A percentile compares a stretch with the other conserved stretches of the same genome.
Evolutionary conservation across 92 coral and sea anemone species (phyloP).

Genomic region (Porites evermanni): DNA sequence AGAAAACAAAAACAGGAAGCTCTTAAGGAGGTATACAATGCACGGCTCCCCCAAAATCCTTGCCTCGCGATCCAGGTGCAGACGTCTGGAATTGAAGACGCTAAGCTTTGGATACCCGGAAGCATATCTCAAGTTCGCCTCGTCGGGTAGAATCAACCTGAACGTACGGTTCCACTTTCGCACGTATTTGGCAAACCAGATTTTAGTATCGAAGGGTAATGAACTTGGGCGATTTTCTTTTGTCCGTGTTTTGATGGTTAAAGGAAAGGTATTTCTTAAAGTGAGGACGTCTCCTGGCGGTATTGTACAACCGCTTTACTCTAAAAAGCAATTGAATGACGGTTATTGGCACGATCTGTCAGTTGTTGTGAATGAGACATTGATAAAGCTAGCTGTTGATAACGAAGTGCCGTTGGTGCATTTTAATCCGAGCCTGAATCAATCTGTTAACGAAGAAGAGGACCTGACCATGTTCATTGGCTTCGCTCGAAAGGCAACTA

Average conservation of each 20-base stretch:
- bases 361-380: conserved; percentile 63
- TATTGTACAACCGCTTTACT: conserved; percentile 48
- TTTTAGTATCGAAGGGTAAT: conserved; percentile 69
- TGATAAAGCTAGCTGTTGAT: conserved; percentile 74
- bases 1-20: conserved; percentile 26
- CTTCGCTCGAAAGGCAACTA: conserved; percentile 29
- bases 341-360: conserved; percentile 89
- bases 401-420: conserved; percentile 65
- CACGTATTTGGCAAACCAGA: conserved; percentile 76
- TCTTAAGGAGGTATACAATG: conserved; percentile 22
- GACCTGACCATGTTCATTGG: conserved; percentile 57
- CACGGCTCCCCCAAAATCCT: conserved; percentile 33
- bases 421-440: conserved; percentile 64
- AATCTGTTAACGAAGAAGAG: conserved; percentile 26
- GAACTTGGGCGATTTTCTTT: conserved; percentile 44
- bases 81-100: conserved; percentile 41
- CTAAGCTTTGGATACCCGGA: conserved; percentile 71
- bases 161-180: conserved; percentile 77
- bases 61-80: conserved; percentile 38
- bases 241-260: conserved; percentile 27
- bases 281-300: conserved; percentile 54
- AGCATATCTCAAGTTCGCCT: conserved; percentile 49
- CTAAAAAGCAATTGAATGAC: conserved; percentile 77
- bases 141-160: conserved; percentile 44
- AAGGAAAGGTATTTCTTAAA: conserved; percentile 56